Conservation (phyloP, 2,888 invertebrate genomes). For the Halictus ligatus region DNA sequence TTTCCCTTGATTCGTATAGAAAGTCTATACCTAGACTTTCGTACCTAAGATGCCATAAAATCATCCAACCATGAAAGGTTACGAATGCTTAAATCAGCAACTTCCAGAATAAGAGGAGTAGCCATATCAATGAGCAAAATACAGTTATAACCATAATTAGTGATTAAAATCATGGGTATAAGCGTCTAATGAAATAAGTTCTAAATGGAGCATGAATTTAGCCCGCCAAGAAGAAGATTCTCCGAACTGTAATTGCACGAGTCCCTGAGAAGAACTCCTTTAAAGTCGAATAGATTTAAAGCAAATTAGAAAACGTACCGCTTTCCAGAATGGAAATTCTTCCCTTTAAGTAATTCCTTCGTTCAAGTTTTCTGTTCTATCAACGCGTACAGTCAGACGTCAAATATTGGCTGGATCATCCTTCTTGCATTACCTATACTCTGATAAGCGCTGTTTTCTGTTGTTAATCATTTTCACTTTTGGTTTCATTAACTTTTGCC, state of each 20-base stretch:
- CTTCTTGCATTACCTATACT: constrained; percentile 22
- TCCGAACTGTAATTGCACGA: constrained; percentile 32
- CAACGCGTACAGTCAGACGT: constrained; percentile 4
- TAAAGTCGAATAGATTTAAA: constrained; percentile 50
- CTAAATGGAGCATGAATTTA: constrained; percentile 40
- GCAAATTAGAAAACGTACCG: constrained; percentile 60
- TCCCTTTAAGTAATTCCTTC: constrained; percentile 37
- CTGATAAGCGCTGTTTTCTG: neutral
- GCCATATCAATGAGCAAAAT: neutral
- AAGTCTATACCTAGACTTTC: neutral
- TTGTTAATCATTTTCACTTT: neutral
- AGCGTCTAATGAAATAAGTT: constrained; percentile 33
- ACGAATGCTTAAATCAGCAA: neutral
- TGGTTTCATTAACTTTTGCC: neutral
- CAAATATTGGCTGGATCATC: constrained; percentile 19
- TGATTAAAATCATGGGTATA: constrained; percentile 18
- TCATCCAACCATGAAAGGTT: neutral
- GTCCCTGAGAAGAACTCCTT: constrained; percentile 33
- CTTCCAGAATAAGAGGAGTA: neutral
- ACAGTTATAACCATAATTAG: constrained; percentile 22
- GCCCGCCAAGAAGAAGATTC: constrained; percentile 40
- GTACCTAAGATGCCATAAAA: neutral
- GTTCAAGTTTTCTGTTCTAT: constrained; percentile 19
- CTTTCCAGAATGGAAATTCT: constrained; percentile 49
- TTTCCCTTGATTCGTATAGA: neutral